Evolutionary conservation across 2,797 vertebrate species (phyloP).

Genomic region (Carduelis carduelis): DNA sequence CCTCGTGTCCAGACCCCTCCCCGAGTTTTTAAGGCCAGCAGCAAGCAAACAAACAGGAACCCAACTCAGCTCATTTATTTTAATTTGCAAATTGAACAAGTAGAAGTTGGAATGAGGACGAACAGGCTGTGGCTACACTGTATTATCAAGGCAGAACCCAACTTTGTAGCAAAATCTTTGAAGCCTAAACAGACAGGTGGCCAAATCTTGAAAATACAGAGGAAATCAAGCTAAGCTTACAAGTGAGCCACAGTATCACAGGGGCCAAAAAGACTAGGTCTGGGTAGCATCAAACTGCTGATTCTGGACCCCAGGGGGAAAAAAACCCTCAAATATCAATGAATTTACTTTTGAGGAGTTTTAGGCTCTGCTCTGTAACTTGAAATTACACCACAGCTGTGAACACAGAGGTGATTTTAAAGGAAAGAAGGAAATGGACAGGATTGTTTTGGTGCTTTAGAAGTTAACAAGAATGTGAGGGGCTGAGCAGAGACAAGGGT

Average conservation of each 20-base stretch:
- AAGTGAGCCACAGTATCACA: neutral
- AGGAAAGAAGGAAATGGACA: neutral
- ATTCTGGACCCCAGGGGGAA: neutral
- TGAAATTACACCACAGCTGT: neutral
- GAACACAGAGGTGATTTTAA: neutral
- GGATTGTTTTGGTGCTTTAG: neutral
- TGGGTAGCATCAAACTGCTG: neutral
- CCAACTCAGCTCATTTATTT: neutral
- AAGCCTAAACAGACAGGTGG: neutral
- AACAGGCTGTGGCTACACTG: neutral
- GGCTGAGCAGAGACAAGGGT: neutral
- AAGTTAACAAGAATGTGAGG: neutral
- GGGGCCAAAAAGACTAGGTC: neutral
- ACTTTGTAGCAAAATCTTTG: neutral
- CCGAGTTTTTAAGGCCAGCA: neutral
- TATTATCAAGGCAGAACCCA: neutral
- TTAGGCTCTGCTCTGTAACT: neutral
- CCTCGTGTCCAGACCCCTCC: neutral
- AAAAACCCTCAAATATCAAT: neutral
- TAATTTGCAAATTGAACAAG: neutral
- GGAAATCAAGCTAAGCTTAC: neutral
- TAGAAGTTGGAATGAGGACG: neutral
- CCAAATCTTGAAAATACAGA: neutral
- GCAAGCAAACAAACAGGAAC: constrained; percentile 24
- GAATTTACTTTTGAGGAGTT: neutral